phyloP scores from a whole-genome alignment of 1,140 invertebrate genomes.

The Bombus confusus region DNA sequence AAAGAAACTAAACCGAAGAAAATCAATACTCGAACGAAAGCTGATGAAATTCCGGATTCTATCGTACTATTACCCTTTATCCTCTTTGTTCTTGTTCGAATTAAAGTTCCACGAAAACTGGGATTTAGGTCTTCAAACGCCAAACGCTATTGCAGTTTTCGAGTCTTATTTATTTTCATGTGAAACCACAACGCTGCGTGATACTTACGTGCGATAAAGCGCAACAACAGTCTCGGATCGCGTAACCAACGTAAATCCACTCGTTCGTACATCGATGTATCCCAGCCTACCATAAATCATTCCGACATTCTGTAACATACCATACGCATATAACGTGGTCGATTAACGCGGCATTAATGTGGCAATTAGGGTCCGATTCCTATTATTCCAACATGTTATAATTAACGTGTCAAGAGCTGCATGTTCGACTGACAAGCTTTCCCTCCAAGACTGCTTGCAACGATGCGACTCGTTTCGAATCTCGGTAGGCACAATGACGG shows the following conservation, averaged over 20 bases:
- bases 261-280: slow-evolving; percentile 3
- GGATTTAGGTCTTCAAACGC: not conserved
- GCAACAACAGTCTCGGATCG: not conserved
- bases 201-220: not conserved
- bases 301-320: not conserved
- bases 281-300: slow-evolving; percentile 18
- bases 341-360: slow-evolving; percentile 44
- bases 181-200: fast-evolving
- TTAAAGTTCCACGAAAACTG: not conserved
- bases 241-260: not conserved
- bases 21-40: slow-evolving; percentile 3
- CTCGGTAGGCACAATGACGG: not conserved
- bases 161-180: not conserved
- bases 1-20: not conserved
- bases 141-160: not conserved
- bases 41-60: not conserved
- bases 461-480: not conserved
- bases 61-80: not conserved
- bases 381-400: slow-evolving; percentile 18
- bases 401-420: slow-evolving; percentile 11
- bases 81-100: not conserved
- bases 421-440: not conserved
- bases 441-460: too few relatives aligned
- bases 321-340: not conserved
- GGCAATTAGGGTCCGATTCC: slow-evolving; percentile 37